Base-by-base conservation (phyloP, 2,888 invertebrate species). In the Xestoiulus laeticollis region DNA sequence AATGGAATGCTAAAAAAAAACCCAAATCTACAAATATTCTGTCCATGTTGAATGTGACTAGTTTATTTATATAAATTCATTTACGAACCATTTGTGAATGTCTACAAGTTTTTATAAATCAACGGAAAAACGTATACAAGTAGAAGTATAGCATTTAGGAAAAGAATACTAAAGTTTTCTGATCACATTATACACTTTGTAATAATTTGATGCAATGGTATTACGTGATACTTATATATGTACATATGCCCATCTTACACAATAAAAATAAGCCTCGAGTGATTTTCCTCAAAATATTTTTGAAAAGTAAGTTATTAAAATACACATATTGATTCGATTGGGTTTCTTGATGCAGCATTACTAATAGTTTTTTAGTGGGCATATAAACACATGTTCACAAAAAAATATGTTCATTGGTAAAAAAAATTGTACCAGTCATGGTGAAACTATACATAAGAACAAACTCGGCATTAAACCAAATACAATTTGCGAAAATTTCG, bases 61-160 rank as follows among this genome's bases (percentile, higher is more conserved):
- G 30, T 78, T 78, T 78, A 78, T 78, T 78, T 78, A 78, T 78
- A 78, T 78, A 78, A 78, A 78, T 78, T 78, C 78, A 78, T 12
- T 78, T 78, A 78, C 78, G 78, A 78, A 78, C 78, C 78, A 78
- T 78, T 78, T 32, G 78, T 78, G 30, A 78, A 78, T 78, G 78
- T 32, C 78, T 78, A 78, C 78, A 78, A 78, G 78, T 32, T 78
- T 68, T 78, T 78, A 78, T 78, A 78, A 78, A 78, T 30, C 78
- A 78, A 78, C 78, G 30, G 26, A 78, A 78, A 38, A 78, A 78
- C 78, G 78, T 78, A 78, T 78, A 78, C 78, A 78, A 78, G 78
- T 78, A 78, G 78, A 78, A 78, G 78, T 78, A 48, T 48, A 78
- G 78, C 30, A 30, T 78, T 78, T 78, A 78, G 30, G 78, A 78